Evolutionary conservation across 2,113 vertebrate species (phyloP).

Genomic region (Istiophorus platypterus): DNA sequence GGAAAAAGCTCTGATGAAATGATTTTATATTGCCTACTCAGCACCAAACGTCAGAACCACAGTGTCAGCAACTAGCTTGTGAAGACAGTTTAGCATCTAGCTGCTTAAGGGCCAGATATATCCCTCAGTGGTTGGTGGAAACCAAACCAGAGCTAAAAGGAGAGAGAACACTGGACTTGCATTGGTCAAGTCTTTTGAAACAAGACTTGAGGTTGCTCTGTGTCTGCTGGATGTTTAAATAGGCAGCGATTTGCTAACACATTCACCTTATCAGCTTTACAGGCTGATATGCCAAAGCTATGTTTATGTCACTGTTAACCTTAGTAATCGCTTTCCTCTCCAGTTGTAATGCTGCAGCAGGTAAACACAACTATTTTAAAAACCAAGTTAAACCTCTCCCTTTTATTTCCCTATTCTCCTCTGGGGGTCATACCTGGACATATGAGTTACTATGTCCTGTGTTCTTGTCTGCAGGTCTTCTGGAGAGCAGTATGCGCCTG

Average conservation of each 20-base stretch:
- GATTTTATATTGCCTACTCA: too few relatives aligned
- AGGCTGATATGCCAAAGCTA: too few relatives aligned
- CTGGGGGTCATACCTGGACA: background rate
- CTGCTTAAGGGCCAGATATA: too few relatives aligned
- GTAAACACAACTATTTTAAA: background rate
- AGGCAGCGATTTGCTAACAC: background rate
- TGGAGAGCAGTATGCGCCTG: conserved; percentile 97
- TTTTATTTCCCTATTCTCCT: background rate
- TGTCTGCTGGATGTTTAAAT: too few relatives aligned
- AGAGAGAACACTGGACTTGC: too few relatives aligned
- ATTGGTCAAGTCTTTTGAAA: background rate
- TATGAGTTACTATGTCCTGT: background rate
- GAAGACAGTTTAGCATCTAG: too few relatives aligned
- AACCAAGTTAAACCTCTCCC: background rate
- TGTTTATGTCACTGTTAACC: background rate
- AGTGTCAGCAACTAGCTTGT: too few relatives aligned
- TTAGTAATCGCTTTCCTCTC: background rate
- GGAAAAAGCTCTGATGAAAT: too few relatives aligned
- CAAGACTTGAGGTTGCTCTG: too few relatives aligned
- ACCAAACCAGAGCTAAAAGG: background rate
- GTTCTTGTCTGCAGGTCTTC: conserved; percentile 88
- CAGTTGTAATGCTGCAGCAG: background rate
- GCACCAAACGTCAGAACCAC: background rate
- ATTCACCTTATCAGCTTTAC: too few relatives aligned
- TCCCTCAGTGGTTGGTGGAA: background rate